Percentiles rank a stretch among this genome's conserved stretches.
Conservation (phyloP, 2,113 vertebrate species). For the Oncorhynchus clarkii region DNA sequence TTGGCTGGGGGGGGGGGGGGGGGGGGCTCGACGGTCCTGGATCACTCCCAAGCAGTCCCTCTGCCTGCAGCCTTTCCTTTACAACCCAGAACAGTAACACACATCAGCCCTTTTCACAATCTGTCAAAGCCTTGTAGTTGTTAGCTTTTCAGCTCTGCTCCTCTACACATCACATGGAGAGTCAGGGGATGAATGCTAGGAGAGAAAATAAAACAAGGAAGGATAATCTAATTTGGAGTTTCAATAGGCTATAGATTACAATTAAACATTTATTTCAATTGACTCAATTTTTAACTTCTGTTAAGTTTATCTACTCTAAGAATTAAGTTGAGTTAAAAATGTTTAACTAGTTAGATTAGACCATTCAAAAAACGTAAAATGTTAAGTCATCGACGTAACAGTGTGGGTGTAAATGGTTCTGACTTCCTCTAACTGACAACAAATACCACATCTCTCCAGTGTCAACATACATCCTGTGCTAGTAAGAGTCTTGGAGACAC, state of each 20-base stretch:
- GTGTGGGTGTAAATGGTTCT: not conserved
- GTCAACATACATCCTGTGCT: not conserved
- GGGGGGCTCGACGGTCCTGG: constrained; percentile 29
- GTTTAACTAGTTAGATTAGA: not conserved
- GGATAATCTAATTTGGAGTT: not conserved
- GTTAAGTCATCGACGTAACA: not conserved
- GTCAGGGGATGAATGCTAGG: constrained; percentile 16
- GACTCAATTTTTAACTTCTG: too few species aligned
- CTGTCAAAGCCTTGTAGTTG: constrained; percentile 44
- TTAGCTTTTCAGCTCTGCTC: constrained; percentile 29
- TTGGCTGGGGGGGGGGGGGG: constrained; percentile 27
- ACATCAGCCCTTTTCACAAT: constrained; percentile 46
- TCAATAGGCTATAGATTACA: not conserved
- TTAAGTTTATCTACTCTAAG: not conserved
- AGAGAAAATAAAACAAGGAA: constrained; percentile 13
- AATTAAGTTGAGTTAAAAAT: not conserved
- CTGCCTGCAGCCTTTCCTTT: constrained; percentile 37
- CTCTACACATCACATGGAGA: constrained; percentile 6
- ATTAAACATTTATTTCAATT: not conserved
- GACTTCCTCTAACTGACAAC: not conserved
- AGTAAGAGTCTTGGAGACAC: not conserved
- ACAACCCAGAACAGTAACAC: constrained; percentile 52
- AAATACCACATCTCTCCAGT: not conserved
- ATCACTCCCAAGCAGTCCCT: constrained; percentile 48
- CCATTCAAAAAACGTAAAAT: not conserved